phyloP scores from a whole-genome alignment of 2,888 invertebrate genomes.

The Galerucella pusilla region DNA sequence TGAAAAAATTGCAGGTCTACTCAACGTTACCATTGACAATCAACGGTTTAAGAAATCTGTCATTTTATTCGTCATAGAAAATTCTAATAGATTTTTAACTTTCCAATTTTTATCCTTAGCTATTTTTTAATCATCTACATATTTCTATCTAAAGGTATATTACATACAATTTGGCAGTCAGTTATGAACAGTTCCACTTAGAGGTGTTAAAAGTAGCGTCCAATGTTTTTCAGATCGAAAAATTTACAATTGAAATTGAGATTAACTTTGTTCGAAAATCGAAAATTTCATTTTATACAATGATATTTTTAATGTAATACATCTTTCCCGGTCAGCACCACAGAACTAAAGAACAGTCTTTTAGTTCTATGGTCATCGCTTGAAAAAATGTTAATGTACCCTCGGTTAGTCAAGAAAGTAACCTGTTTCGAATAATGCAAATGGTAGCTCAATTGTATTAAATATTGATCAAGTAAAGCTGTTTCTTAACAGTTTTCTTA shows the following conservation, averaged over 20 bases:
- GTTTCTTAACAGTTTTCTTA: too few species aligned
- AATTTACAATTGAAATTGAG: slow-evolving; percentile 6
- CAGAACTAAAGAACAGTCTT: too few species aligned
- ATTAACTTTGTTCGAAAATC: background rate
- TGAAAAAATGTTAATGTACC: too few species aligned
- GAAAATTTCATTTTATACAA: background rate
- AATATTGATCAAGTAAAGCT: too few species aligned
- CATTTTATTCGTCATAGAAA: slow-evolving; percentile 28
- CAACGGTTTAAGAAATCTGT: background rate
- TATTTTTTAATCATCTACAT: slow-evolving; percentile 9
- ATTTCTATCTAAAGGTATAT: slow-evolving; percentile 38
- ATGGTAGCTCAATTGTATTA: too few species aligned
- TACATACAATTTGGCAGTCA: slow-evolving; percentile 55
- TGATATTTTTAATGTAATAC: too few species aligned
- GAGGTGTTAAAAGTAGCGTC: slow-evolving; percentile 22
- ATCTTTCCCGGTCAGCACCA: too few species aligned
- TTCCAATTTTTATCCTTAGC: slow-evolving; percentile 46
- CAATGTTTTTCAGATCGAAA: slow-evolving; percentile 41
- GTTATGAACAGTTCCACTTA: slow-evolving; percentile 47
- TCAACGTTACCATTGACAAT: slow-evolving; percentile 10
- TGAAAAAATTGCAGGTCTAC: background rate
- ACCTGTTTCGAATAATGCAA: too few species aligned
- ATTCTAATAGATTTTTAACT: slow-evolving; percentile 20
- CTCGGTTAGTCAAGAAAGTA: too few species aligned
- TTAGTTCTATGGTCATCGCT: too few species aligned